Evolutionary conservation across 2,888 invertebrate genomes (phyloP), one percentile per base, ranked within the genome.

Genomic region (Dicyrtoma fusca): DNA sequence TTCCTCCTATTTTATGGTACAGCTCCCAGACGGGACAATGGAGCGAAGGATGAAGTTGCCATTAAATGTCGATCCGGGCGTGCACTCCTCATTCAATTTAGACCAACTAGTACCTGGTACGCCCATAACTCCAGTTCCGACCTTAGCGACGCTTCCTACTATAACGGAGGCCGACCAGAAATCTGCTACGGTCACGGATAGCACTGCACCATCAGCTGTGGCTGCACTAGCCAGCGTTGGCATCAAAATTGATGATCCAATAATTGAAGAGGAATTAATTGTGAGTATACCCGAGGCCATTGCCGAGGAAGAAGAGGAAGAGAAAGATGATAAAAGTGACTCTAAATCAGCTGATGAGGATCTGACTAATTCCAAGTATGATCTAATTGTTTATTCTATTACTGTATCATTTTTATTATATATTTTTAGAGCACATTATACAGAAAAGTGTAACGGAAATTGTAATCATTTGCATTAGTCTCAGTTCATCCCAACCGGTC

Each of bases 31-130:
- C 82, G 95, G 95, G 75, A 91, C 92, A 17, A 92, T 93, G 91
- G 94, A 95, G 83, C 91, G 91, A 82, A 87, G 94, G 82, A 86
- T 92, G 86, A 95, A 95, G 86, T 90, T 93, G 88, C 94, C 94
- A 42, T 86, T 95, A 76, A 95, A 95, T 85, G 89, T 93, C 76
- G 95, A 95, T 85, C 95, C 95, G 4, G 95, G 95, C 66, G 95
- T 95, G 62, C 95, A 95, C 84, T 95, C 82, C 44, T 94, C 92
- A 82, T 88, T 95, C 81, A 92, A 94, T 84, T 86, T 95, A 82
- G 95, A 95, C 84, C 89, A 92, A 83, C 85, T 91, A 81, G 91
- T 90, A 65, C 91, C 84, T 82, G 90, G 86, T 84, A 91, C 87
- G 83, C 91, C 88, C 74, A 88, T 92, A 83, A 91, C 90, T 51